These are phyloP conservation scores for Notechis scutatus DNA, from an alignment of 2,113 vertebrate species.

Conservation along the genomic window DNA sequence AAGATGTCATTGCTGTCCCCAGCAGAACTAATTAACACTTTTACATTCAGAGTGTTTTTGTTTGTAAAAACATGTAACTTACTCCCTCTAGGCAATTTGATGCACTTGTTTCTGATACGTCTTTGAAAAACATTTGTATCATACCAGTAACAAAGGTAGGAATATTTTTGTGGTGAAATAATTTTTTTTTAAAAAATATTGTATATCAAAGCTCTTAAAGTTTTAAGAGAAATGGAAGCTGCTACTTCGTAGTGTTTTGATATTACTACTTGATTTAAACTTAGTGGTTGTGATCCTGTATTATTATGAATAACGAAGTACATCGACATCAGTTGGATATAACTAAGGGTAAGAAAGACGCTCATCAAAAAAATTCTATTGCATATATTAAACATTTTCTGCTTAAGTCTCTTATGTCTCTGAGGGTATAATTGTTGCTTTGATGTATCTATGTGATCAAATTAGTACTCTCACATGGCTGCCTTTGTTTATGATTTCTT, in stretches of 20 bases:
- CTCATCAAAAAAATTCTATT: background rate
- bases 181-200: background rate
- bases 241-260: conserved; percentile 5
- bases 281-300: conserved; percentile 1
- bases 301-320: conserved; percentile 2
- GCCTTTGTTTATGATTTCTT: background rate
- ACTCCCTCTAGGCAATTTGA: background rate
- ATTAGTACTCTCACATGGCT: background rate
- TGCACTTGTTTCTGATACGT: background rate
- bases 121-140: background rate
- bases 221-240: background rate
- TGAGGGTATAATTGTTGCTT: conserved; percentile 17
- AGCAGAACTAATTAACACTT: conserved; percentile 39
- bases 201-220: background rate
- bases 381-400: background rate
- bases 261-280: background rate
- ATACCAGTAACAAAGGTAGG: background rate
- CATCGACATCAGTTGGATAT: background rate
- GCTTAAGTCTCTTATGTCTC: background rate
- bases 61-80: background rate
- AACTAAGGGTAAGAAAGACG: background rate
- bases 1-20: background rate
- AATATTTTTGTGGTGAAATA: background rate
- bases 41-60: background rate
- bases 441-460: background rate